Evolutionary conservation across 1,140 invertebrate species (phyloP).

Genomic region (Chrysopa pallens): DNA sequence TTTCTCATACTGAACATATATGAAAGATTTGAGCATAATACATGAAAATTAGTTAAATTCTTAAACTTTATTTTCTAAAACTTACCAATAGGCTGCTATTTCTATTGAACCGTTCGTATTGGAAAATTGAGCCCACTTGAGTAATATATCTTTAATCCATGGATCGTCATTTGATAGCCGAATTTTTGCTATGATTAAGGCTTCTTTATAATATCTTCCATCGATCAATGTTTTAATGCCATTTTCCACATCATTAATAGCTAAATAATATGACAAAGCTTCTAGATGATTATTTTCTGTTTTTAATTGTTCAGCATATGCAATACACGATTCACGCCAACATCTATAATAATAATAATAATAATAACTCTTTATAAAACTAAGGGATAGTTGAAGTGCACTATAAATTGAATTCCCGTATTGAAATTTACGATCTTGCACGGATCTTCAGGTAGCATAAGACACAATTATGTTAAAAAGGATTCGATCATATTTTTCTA

Average conservation of each 20-base stretch:
- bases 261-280: slow-evolving; percentile 38
- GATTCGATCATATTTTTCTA: too few species aligned
- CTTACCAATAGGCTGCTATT: slow-evolving; percentile 39
- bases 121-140: slow-evolving; percentile 29
- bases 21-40: too few species aligned
- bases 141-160: slow-evolving; percentile 26
- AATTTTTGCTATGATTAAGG: slow-evolving; percentile 36
- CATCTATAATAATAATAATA: slow-evolving; percentile 18
- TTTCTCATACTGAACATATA: too few species aligned
- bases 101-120: slow-evolving; percentile 29
- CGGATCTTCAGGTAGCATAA: too few species aligned
- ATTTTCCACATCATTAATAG: slow-evolving; percentile 36
- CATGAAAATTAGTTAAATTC: too few species aligned
- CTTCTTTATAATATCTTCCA: slow-evolving; percentile 36
- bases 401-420: too few species aligned
- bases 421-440: too few species aligned
- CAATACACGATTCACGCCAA: slow-evolving; percentile 30
- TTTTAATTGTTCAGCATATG: slow-evolving; percentile 41
- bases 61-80: too few species aligned
- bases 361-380: too few species aligned
- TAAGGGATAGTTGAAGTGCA: too few species aligned
- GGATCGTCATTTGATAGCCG: slow-evolving; percentile 31
- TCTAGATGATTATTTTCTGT: slow-evolving; percentile 28
- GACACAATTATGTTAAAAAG: too few species aligned
- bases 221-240: slow-evolving; percentile 35